phyloP scores from a whole-genome alignment of 2,113 vertebrate species.

The Aix galericulata region DNA sequence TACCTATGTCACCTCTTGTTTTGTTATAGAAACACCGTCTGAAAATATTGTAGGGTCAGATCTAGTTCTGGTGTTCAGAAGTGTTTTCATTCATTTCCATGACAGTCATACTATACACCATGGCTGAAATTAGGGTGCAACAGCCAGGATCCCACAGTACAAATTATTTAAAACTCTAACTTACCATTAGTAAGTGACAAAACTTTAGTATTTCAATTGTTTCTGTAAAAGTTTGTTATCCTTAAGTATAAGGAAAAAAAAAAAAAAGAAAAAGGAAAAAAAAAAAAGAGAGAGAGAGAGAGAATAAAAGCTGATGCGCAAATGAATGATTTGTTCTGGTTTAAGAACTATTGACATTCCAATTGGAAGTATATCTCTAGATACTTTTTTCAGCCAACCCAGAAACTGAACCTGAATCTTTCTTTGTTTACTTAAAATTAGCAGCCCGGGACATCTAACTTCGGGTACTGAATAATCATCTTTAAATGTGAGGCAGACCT shows the following conservation, averaged over 20 bases:
- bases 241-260: background rate
- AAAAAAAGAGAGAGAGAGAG: background rate
- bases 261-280: background rate
- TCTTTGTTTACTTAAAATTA: background rate
- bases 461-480: background rate
- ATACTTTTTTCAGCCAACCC: background rate
- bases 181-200: background rate
- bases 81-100: background rate
- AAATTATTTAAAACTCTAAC: background rate
- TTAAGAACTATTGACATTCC: background rate
- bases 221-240: background rate
- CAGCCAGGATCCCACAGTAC: background rate
- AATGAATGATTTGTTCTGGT: background rate
- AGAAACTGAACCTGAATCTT: background rate
- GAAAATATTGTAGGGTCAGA: background rate
- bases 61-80: background rate
- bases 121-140: background rate
- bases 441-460: too few relatives aligned
- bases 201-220: rapidly evolving
- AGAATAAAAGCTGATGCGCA: background rate
- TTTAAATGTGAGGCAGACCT: background rate
- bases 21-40: background rate
- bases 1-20: background rate
- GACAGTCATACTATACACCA: background rate
- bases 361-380: background rate